phyloP scores from a whole-genome alignment of 2,797 vertebrate species.

The Champsocephalus esox region DNA sequence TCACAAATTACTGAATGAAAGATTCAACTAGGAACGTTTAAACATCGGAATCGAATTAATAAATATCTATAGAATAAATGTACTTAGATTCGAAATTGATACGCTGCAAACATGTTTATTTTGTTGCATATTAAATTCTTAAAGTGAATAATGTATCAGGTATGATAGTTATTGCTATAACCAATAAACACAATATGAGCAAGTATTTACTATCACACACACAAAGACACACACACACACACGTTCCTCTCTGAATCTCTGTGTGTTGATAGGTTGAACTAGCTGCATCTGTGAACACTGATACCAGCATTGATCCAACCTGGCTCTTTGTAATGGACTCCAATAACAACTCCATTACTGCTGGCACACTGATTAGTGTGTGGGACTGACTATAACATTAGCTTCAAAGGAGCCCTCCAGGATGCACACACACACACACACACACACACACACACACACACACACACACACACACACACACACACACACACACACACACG shows the following conservation, averaged over 20 bases:
- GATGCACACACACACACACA: conserved; percentile 33
- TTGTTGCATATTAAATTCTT: neutral
- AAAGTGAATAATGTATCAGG: neutral
- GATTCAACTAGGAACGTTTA: neutral
- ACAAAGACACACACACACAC: conserved; percentile 8
- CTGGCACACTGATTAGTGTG: conserved; percentile 78
- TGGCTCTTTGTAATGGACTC: conserved; percentile 91
- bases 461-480: too few relatives aligned
- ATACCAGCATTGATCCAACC: conserved; percentile 90
- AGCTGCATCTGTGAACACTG: conserved; percentile 87
- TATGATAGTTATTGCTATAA: neutral
- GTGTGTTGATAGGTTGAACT: conserved; percentile 56
- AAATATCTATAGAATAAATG: neutral
- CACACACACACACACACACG: conserved; percentile 1
- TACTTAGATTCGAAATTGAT: too few relatives aligned
- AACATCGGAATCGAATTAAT: too few relatives aligned
- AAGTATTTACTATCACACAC: conserved; percentile 2
- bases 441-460: too few relatives aligned
- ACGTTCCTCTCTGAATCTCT: conserved; percentile 34
- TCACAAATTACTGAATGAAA: neutral
- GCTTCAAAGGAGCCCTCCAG: conserved; percentile 76
- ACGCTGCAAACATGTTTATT: neutral
- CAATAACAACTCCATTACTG: conserved; percentile 95
- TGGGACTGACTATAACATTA: conserved; percentile 68
- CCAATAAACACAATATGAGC: neutral